Base-by-base conservation (phyloP, 1,140 invertebrate species). In the Proales similis region DNA sequence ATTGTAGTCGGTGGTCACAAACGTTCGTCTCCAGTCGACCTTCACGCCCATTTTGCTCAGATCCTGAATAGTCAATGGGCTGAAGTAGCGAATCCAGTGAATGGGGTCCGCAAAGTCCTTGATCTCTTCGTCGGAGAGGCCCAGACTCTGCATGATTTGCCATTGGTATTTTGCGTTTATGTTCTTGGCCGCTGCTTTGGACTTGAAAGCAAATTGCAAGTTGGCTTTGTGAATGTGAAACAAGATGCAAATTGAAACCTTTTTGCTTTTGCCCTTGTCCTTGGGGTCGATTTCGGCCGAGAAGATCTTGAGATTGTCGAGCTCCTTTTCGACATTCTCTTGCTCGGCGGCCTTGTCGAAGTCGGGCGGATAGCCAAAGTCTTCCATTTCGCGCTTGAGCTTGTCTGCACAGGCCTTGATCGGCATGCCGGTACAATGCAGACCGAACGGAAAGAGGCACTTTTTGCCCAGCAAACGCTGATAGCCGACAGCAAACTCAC, bases 1-100 rank as follows among this genome's bases (percentile, higher is more conserved):
- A 81, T 98, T 99, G 0, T 81, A 86, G 80, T 98, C 92, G 0
- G 95, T 99, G 27, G 95, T 99, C 61, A 99, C 90, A 71, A 98
- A 98, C 9, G 85, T 87, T 46, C 95, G 80, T 29, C 95, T 79
- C 92, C 93, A 99, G 77, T 99, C 95, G 65, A 90, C 86, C 81
- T 91, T 87, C 26, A 92, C 71, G 45, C 93, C 93, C 81, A 96
- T 86, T 62, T 80, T 78, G 70, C 84, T 85, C 29, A 96, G 79
- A 82, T 97, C 93, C 65, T 83, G 63, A 14, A 90, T 83, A 68
- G 87, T 86, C 46, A 85, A 77, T 17, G 89, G 90, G 66, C 95
- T 94, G 74, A 99, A 99, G 76, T 96, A 96, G 30, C 68, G 49
- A 6, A 78, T 65, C 95, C 95, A 99, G 74, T 95, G 83, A 48